Evolutionary conservation across 2,797 vertebrate genomes (phyloP), one percentile per base, ranked within the genome.

Genomic region (Falco biarmicus): DNA sequence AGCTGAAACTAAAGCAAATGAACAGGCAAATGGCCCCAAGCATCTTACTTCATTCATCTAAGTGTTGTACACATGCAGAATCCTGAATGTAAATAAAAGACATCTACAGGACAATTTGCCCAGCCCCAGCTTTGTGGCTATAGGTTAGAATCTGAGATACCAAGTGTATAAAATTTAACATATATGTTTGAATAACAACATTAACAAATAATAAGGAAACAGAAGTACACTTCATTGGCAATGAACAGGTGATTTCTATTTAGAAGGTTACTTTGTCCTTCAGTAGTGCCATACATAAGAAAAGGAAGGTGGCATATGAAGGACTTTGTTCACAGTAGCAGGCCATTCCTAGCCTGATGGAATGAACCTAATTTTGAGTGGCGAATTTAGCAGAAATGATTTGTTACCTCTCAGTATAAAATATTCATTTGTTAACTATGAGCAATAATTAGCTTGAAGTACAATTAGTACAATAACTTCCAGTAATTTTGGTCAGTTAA

Each of bases 401-500:
- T 97, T 97, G 89, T 80, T 90, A 83, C 93, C 94, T 97, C 96
- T 97, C 95, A 82, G 82, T 90, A 73, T 96, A 95, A 95, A 95
- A 96, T 95, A 97, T 97, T 97, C 97, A 97, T 98, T 94, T 95
- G 91, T 95, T 97, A 98, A 95, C 92, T 87, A 48, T n/a, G 50
- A 91, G 80, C 76, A 96, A 94, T 97, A 98, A 98, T 98, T 97
- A 95, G 84, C 92, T 95, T 80, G 91, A 89, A 90, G 56, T 84
- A 93, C 97, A 98, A 98, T 98, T 98, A 98, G 83, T 94, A 96
- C 96, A 94, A 96, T 98, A 97, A 96, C 91, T 98, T 98, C 96
- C 96, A 96, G 98, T 98, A 97, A 98, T 97, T 95, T 97, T 93
- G 95, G 88, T 95, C 95, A 92, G 86, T 86, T 89, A 90, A 91